Evolutionary conservation across 2,113 vertebrate genomes (phyloP), one percentile per base, ranked within the genome.

Genomic region (Sinocyclocheilus anophthalmus): DNA sequence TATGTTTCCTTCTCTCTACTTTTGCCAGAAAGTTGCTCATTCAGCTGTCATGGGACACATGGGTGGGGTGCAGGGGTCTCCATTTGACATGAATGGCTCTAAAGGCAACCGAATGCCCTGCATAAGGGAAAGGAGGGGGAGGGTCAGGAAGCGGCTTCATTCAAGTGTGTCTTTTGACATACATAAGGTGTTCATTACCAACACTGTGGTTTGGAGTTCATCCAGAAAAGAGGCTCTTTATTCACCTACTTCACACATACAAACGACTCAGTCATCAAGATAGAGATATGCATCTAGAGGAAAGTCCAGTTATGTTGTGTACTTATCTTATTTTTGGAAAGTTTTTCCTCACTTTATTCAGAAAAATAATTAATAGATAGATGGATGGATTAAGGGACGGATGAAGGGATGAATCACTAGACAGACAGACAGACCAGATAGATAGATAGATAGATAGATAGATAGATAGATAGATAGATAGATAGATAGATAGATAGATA

Each of bases 151-250:
- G 26, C 16, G 24, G 81, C 26, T 70, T 50, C 65, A 50, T 55
- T 83, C 26, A 70, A 30, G 48, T 83, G 7, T 0, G 3, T 67
- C 81, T 83, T 83, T 83, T 83, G 81, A 83, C 65, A 83, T 83
- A 70, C 63, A 83, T 83, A 70, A 81, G 65, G 65, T 70, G 81
- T 50, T 50, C 42, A 83, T 83, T 83, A 83, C 45, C 80, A 33
- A 67, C 37, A 10, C 39, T 26, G 53, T 9, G 18, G 81, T 53
- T 83, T 50, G 81, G 48, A 33, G 65, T 50, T 30, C 18, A 48
- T 65, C 39, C 79, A 83, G 26, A 82, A 83, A 70, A 50, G 61
- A 83, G 45, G 10, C 26, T 70, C 45, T 83, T 70, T 83, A 70
- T 83, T 70, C 81, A 30, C 39, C 37, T 61, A 14, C 24, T 79